A percentile compares a stretch with the other conserved stretches of the same genome.
Evolutionary conservation across 2,797 vertebrate species (phyloP).

Genomic region (Trachops cirrhosus): DNA sequence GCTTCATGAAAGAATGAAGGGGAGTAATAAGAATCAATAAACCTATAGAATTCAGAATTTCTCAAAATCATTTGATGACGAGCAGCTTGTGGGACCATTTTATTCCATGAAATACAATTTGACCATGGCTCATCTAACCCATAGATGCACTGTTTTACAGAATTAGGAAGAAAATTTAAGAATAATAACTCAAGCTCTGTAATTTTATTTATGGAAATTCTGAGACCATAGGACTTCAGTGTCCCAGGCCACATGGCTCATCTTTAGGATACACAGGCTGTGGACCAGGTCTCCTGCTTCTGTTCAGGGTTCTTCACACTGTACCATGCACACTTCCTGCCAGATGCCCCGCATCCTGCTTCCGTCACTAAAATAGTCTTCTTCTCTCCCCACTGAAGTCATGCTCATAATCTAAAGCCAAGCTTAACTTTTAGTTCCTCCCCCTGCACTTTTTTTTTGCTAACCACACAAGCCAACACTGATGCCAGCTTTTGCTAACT

Average conservation of each 20-base stretch:
- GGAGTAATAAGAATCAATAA: background rate
- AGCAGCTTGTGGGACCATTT: background rate
- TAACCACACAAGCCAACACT: background rate
- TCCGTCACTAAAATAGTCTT: background rate
- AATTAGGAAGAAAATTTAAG: background rate
- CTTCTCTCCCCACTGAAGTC: background rate
- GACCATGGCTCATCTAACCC: background rate
- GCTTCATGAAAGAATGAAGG: background rate
- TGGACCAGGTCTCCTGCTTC: background rate
- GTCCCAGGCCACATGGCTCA: fast-evolving
- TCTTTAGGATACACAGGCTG: background rate
- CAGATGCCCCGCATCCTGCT: background rate
- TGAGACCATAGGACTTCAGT: background rate
- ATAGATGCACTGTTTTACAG: background rate
- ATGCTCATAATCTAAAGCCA: background rate
- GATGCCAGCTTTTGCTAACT: background rate
- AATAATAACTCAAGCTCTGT: background rate
- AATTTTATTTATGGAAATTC: background rate
- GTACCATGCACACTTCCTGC: background rate
- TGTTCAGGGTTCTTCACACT: background rate
- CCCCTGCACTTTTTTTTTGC: background rate
- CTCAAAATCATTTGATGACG: background rate
- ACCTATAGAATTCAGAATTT: background rate
- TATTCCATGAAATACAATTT: background rate
- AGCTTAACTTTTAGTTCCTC: background rate